Base-by-base conservation (phyloP, 2,113 vertebrate genomes). In the Toxostoma redivivum region DNA sequence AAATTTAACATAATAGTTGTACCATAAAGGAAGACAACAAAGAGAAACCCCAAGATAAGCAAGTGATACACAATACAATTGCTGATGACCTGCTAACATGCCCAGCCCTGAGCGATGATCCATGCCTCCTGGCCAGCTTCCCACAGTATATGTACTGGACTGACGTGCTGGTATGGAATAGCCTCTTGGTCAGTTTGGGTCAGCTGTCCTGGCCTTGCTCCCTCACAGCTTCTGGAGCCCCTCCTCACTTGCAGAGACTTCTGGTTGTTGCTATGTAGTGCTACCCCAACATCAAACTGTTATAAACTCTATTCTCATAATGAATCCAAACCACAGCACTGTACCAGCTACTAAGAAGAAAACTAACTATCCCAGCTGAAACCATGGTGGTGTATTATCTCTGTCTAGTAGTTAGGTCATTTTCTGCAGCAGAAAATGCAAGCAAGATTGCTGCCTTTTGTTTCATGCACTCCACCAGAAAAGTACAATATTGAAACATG, bases 181-280 rank as follows among this genome's bases (percentile, higher is more conserved):
- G 33, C 44, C 18, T 22, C 19, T 44, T 33, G 31, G 31, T 31
- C 22, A 20, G 22, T 44, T 40, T 0, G 1, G 30, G 24, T 25
- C 61, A 67, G 47, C 45, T 60, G 28, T 60, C 45, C 38, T 60
- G 20, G 45, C 45, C 23, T 25, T n/a, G 60, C 33, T 74, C 22
- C n/a, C n/a, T 51, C 33, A 19, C 0, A 0, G 21, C 47, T 69
- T 54, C 40, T 40, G 47, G 21, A 61, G n/a, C 30, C 30, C 8
- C 30, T 67, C 7, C 38, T 69, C 30, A 27, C 47, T 23, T 44
- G 37, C 19, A 51, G 37, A 73, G 23, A 14, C 28, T 60, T 44
- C 2, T 60, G 17, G 25, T 27, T 35, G 22, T 82, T 54, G 38
- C 30, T 35, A 35, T 16, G 12, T 48, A 35, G 70, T 31, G 47